Conservation (phyloP, 2,888 invertebrate genomes). For the Cantharis rufa region DNA sequence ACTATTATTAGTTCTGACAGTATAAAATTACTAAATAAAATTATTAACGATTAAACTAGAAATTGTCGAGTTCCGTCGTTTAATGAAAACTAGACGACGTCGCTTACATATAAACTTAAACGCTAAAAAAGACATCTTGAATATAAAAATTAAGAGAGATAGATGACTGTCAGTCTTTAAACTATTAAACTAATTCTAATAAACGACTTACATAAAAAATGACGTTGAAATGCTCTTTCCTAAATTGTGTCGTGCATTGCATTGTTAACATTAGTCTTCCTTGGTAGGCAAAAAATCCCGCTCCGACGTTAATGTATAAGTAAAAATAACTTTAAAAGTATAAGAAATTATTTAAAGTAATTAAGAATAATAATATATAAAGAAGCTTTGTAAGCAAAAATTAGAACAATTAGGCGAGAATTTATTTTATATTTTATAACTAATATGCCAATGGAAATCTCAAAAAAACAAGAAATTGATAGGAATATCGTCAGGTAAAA, state of each 20-base stretch:
- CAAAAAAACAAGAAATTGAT: background rate
- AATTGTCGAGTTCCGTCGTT: background rate
- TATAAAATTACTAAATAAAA: constrained; percentile 28
- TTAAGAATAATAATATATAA: constrained; percentile 4
- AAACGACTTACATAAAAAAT: constrained; percentile 6
- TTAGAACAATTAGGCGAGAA: background rate
- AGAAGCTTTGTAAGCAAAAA: background rate
- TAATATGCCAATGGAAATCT: background rate
- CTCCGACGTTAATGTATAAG: background rate
- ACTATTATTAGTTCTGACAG: constrained; percentile 31
- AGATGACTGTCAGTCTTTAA: constrained; percentile 49
- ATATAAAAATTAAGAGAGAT: constrained; percentile 49
- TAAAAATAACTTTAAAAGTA: background rate
- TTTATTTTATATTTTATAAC: background rate
- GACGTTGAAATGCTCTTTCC: background rate
- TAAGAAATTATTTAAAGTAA: constrained; percentile 2
- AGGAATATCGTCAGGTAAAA: background rate
- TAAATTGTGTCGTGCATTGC: background rate
- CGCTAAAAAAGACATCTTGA: constrained; percentile 11
- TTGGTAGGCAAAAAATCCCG: background rate
- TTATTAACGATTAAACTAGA: constrained; percentile 16
- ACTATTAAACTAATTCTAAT: constrained; percentile 9
- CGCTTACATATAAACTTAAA: constrained; percentile 9
- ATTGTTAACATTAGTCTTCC: constrained; percentile 6
- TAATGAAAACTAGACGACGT: background rate